Conservation (phyloP, 2,888 invertebrate species). For the Lasius platythorax region DNA sequence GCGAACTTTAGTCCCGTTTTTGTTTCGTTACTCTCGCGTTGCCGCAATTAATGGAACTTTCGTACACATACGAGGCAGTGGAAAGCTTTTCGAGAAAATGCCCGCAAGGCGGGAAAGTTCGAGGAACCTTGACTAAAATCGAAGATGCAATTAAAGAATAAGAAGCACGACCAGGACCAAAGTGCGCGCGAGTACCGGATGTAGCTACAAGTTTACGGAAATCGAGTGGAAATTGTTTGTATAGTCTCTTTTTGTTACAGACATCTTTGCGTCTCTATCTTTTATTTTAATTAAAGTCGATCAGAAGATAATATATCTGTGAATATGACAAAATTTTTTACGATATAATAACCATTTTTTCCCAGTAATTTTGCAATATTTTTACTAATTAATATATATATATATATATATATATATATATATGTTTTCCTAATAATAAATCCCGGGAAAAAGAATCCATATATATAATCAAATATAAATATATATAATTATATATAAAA, state of each 20-base stretch:
- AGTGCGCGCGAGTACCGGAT: slow-evolving; percentile 15
- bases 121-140: neutral
- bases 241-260: neutral
- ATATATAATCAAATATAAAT: too few relatives aligned
- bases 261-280: neutral
- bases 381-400: neutral
- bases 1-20: slow-evolving; percentile 58
- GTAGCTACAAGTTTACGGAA: slow-evolving; percentile 17
- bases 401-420: neutral
- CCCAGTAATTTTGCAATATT: neutral
- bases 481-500: too few relatives aligned
- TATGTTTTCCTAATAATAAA: neutral
- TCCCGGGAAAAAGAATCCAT: neutral
- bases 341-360: neutral
- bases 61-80: neutral
- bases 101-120: neutral
- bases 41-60: neutral
- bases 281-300: neutral
- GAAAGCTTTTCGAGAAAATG: neutral
- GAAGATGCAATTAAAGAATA: neutral
- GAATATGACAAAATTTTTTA: neutral
- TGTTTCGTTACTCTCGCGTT: neutral
- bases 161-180: slow-evolving; percentile 18
- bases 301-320: neutral
- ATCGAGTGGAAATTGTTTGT: slow-evolving; percentile 34